These are phyloP conservation scores for Tyria jacobaeae DNA, from an alignment of 2,888 invertebrate species.

Conservation along the genomic window DNA sequence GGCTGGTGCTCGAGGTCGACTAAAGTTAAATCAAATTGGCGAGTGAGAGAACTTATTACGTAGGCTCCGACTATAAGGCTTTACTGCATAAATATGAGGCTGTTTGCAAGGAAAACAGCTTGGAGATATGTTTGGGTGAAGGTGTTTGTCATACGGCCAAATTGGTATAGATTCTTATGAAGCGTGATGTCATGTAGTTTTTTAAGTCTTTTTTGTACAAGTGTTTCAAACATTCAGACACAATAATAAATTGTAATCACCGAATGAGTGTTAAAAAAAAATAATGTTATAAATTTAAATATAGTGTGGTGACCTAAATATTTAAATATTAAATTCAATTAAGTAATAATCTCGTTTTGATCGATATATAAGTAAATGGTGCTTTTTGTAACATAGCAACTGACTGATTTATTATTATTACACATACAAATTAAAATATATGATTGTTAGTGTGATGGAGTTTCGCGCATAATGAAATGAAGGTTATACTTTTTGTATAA, in stretches of 20 bases:
- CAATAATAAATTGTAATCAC: not conserved
- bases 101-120: slow-evolving; percentile 80
- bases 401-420: not conserved
- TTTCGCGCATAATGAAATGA: not conserved
- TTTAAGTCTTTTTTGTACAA: slow-evolving; percentile 18
- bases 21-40: slow-evolving; percentile 67
- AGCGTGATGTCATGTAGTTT: slow-evolving; percentile 42
- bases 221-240: not conserved
- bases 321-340: slow-evolving; percentile 10
- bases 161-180: slow-evolving; percentile 33
- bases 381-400: not conserved
- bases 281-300: slow-evolving; percentile 20
- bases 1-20: slow-evolving; percentile 80
- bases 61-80: slow-evolving; percentile 70
- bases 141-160: slow-evolving; percentile 58
- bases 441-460: not conserved
- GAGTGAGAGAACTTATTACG: slow-evolving; percentile 69
- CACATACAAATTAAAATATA: not conserved
- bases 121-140: slow-evolving; percentile 57
- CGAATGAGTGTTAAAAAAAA: slow-evolving; percentile 12
- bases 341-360: slow-evolving; percentile 7
- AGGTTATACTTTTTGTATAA: no score
- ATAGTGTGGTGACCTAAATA: not conserved
- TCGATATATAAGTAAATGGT: not conserved
- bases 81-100: slow-evolving; percentile 72